Percentiles rank a stretch among this genome's conserved stretches.
phyloP scores from a whole-genome alignment of 2,113 vertebrate species.

The Dissostichus mawsoni region DNA sequence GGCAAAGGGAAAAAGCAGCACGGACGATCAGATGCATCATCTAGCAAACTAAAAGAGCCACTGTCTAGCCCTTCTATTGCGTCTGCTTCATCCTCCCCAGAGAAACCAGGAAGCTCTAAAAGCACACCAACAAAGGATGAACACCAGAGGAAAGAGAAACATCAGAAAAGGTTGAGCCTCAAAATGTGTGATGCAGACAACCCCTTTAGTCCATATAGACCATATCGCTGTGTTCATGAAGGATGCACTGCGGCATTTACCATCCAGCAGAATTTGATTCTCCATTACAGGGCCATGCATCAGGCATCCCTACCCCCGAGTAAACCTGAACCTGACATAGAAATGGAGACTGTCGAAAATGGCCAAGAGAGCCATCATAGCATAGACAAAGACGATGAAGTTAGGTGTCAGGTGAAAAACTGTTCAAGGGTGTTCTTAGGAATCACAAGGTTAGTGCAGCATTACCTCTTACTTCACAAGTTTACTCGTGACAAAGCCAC shows the following conservation, averaged over 20 bases:
- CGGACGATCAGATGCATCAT: conserved; percentile 29
- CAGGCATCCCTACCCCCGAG: conserved; percentile 90
- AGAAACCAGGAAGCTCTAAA: conserved; percentile 79
- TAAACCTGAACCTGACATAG: conserved; percentile 85
- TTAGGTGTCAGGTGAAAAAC: conserved; percentile 95
- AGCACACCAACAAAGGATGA: conserved; percentile 74
- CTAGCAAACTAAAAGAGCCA: conserved; percentile 57
- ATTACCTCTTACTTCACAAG: conserved; percentile 97
- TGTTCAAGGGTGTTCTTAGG: conserved; percentile 96
- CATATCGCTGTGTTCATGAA: conserved; percentile 96
- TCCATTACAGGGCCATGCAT: conserved; percentile 98
- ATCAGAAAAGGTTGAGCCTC: conserved; percentile 75
- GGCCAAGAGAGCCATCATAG: conserved; percentile 52
- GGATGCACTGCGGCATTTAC: conserved; percentile 97
- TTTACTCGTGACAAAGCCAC: conserved; percentile 96
- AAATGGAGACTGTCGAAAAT: conserved; percentile 68
- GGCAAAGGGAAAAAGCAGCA: conserved; percentile 49
- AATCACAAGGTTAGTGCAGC: conserved; percentile 93
- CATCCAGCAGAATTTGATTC: conserved; percentile 97
- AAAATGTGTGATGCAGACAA: conserved; percentile 80
- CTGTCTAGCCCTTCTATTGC: conserved; percentile 40
- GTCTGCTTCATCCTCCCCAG: conserved; percentile 66
- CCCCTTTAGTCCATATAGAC: conserved; percentile 91
- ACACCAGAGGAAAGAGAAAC: conserved; percentile 77
- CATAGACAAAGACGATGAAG: conserved; percentile 87